phyloP scores from a whole-genome alignment of 2,888 invertebrate genomes.

The Parochlus steinenii region DNA sequence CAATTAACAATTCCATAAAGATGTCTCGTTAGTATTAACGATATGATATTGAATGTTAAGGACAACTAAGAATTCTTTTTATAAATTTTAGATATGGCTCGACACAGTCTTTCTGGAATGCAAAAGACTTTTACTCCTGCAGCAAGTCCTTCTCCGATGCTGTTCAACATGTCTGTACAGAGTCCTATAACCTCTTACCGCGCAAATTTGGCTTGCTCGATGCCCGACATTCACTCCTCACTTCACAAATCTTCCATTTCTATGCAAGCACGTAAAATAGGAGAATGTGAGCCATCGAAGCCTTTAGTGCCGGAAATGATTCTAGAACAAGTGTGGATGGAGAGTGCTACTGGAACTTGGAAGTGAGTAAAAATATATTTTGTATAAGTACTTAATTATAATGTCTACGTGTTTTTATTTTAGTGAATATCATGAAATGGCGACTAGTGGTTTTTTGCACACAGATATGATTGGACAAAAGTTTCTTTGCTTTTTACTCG shows the following conservation, averaged over 20 bases:
- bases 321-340: slow-evolving; percentile 81
- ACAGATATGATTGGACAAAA: slow-evolving; percentile 74
- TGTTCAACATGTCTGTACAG: slow-evolving; percentile 27
- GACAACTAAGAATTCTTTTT: too few species aligned
- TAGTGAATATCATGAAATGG: slow-evolving; percentile 38
- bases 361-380: slow-evolving; percentile 21
- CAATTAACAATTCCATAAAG: background rate
- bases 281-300: slow-evolving; percentile 37
- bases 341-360: slow-evolving; percentile 37
- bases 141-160: too few species aligned
- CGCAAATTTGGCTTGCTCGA: slow-evolving; percentile 33
- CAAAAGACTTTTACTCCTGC: slow-evolving; percentile 26
- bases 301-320: slow-evolving; percentile 74
- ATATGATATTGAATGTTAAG: too few species aligned
- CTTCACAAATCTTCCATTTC: slow-evolving; percentile 26
- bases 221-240: slow-evolving; percentile 32
- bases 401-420: slow-evolving; percentile 18
- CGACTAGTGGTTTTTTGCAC: slow-evolving; percentile 63
- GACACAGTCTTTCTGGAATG: slow-evolving; percentile 25
- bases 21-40: background rate
- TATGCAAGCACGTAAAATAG: slow-evolving; percentile 32
- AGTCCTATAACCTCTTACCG: slow-evolving; percentile 23
- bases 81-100: too few species aligned
- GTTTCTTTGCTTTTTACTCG: slow-evolving; percentile 63
- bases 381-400: too few species aligned